Evolutionary conservation across 2,113 vertebrate species (phyloP).

Genomic region (Anas platyrhynchos): DNA sequence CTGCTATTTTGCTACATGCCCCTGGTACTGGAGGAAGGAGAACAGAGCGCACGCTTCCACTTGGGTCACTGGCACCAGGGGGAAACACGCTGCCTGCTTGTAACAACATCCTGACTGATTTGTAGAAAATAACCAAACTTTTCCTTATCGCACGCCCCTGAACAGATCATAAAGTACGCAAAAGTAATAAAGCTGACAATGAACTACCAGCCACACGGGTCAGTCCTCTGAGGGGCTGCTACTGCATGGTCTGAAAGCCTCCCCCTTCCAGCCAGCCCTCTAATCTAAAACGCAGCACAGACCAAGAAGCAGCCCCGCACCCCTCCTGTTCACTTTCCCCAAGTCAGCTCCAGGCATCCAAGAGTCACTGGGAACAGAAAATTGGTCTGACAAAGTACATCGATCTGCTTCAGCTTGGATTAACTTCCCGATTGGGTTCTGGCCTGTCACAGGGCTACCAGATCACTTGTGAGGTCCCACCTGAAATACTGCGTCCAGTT

Average conservation of each 20-base stretch:
- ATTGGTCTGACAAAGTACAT: neutral
- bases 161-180: neutral
- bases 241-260: neutral
- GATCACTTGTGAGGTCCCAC: neutral
- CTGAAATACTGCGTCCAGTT: neutral
- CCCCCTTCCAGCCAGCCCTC: neutral
- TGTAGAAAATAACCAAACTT: neutral
- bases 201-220: neutral
- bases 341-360: neutral
- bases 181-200: neutral
- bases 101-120: neutral
- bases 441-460: neutral
- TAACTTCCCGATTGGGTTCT: neutral
- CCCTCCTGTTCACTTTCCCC: neutral
- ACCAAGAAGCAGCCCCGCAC: neutral
- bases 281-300: neutral
- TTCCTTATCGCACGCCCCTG: neutral
- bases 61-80: neutral
- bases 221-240: neutral
- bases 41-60: neutral
- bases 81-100: neutral
- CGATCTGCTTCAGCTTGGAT: neutral
- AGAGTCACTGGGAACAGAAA: neutral
- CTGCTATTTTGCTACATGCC: neutral
- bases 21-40: neutral